phyloP scores from a whole-genome alignment of 2,113 vertebrate genomes.

The Merops nubicus region DNA sequence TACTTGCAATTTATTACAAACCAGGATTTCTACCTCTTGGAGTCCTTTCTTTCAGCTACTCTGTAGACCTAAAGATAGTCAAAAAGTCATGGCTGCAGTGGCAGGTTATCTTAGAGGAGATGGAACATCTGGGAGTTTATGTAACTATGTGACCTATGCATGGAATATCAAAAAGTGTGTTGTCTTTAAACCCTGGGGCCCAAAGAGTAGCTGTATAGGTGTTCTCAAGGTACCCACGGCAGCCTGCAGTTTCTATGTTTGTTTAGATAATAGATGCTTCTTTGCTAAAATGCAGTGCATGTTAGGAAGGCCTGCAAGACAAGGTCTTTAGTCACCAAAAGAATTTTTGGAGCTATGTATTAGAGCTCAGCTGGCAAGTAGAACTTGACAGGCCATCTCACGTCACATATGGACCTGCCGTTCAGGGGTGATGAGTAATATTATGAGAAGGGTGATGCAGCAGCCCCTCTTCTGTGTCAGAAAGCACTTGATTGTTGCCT shows the following conservation, averaged over 20 bases:
- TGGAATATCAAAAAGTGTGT: background rate
- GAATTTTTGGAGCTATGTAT: background rate
- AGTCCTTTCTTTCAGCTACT: background rate
- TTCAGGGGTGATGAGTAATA: background rate
- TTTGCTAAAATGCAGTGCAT: background rate
- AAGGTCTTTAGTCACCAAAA: background rate
- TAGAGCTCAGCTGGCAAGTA: background rate
- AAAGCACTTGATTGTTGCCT: background rate
- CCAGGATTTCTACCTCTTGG: background rate
- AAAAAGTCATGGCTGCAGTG: background rate
- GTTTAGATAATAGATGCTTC: background rate
- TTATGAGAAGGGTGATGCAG: background rate
- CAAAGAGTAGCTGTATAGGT: background rate
- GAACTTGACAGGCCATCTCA: background rate
- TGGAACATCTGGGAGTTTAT: background rate
- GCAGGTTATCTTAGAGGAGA: background rate
- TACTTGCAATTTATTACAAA: background rate
- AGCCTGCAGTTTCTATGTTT: background rate
- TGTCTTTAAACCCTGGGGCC: background rate
- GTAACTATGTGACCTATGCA: background rate
- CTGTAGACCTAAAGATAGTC: background rate
- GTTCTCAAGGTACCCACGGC: background rate
- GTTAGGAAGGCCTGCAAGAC: background rate
- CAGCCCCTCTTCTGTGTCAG: background rate
- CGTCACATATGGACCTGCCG: background rate